These are phyloP conservation scores for Trimorus sp. DNA, from an alignment of 2,888 invertebrate species.

Conservation along the genomic window DNA sequence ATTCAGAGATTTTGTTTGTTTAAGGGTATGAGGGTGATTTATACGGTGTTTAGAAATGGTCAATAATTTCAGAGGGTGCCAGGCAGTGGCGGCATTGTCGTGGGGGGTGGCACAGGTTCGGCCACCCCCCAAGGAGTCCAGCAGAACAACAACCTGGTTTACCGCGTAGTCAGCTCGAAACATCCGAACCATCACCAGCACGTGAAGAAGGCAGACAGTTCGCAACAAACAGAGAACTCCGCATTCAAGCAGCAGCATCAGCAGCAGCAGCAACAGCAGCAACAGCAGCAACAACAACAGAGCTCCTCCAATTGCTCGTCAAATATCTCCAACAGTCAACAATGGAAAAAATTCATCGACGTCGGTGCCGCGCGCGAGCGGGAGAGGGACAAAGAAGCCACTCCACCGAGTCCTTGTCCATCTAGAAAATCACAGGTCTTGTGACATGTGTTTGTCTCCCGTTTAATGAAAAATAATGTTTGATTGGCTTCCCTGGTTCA, in stretches of 20 bases:
- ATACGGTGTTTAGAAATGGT: neutral
- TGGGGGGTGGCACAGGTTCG: constrained; percentile 81
- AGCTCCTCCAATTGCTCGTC: constrained; percentile 71
- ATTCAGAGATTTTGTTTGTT: too few species aligned
- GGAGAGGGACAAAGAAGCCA: constrained; percentile 77
- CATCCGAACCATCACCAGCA: constrained; percentile 77
- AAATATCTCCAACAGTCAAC: constrained; percentile 80
- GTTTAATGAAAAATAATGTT: too few species aligned
- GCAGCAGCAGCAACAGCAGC: constrained; percentile 54
- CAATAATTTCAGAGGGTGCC: constrained; percentile 76
- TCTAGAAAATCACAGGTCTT: constrained; percentile 79
- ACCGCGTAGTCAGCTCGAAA: constrained; percentile 78
- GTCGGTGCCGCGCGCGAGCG: constrained; percentile 78
- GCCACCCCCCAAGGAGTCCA: constrained; percentile 80
- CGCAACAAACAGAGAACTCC: constrained; percentile 83
- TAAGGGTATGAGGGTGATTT: neutral
- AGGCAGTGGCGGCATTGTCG: constrained; percentile 77
- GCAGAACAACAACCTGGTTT: constrained; percentile 78
- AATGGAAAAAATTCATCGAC: constrained; percentile 82
- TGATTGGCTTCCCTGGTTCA: too few species aligned
- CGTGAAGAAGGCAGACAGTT: constrained; percentile 82
- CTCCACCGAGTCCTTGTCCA: constrained; percentile 80
- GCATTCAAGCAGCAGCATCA: constrained; percentile 76
- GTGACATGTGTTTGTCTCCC: neutral
- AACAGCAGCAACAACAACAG: constrained; percentile 27